Evolutionary conservation across 2,888 invertebrate species (phyloP), one percentile per base, ranked within the genome.

Genomic region (Tinea semifulvella): DNA sequence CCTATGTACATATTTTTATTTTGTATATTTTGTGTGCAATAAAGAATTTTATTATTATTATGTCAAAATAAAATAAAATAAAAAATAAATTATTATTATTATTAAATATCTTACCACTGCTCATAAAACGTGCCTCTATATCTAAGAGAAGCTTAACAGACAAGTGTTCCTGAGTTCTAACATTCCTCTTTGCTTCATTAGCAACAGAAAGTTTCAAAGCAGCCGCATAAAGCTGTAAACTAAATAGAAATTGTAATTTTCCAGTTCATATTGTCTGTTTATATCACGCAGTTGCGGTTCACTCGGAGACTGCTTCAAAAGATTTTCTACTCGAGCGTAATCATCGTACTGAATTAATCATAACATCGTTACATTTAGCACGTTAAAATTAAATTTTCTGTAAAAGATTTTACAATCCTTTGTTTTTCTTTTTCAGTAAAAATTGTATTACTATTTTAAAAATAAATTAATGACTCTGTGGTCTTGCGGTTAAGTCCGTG

Each of bases 191-290:
- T 17, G 36, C 16, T 36, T 36, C 36, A 36, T 36, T 36, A 36
- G 36, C 18, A 36, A 18, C 16, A 13, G 35, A 35, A 35, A 35
- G 35, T 35, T 36, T 7, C 36, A 36, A 16, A 36, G 36, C 36
- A 18, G 36, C 36, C 16, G 16, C 36, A 36, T 36, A 36, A 36
- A 14, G 36, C 36, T 17, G 17, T 36, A 7, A 36, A 18, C 36
- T 36, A 36, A 36, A 36, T 36, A 36, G 17, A 36, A 8, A 36
- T 36, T 18, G 36, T 36, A 36, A 36, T 36, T 36, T 18, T 36
- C 36, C 10, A 13, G n/a, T 31, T 31, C 31, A 31, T 31, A 31
- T 31, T 13, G 31, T n/a, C 31, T 14, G 5, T 7, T 31, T 31
- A 2, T 3, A 31, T 31, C 6, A 13, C 31, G 31, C 11, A 14